phyloP scores from a whole-genome alignment of 2,113 vertebrate species.

The Columbina picui region DNA sequence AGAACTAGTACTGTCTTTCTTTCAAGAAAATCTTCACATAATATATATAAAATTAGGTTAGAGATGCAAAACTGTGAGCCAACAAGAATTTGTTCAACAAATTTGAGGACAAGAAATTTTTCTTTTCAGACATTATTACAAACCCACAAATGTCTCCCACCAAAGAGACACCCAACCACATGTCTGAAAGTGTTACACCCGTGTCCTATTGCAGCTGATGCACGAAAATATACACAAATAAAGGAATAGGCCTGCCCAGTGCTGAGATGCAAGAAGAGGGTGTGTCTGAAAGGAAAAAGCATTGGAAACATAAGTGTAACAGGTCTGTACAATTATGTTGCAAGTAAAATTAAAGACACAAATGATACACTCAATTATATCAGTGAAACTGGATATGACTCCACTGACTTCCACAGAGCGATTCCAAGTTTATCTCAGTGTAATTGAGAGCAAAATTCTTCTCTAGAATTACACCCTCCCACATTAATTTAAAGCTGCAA shows the following conservation, averaged over 20 bases:
- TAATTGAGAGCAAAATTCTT: constrained; percentile 29
- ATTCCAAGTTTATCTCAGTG: constrained; percentile 4
- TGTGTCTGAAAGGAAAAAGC: constrained; percentile 63
- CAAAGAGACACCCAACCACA: constrained; percentile 27
- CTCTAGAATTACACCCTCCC: background rate
- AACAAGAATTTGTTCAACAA: background rate
- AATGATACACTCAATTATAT: constrained; percentile 30
- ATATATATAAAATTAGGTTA: background rate
- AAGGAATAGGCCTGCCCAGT: constrained; percentile 55
- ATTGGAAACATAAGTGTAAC: constrained; percentile 51
- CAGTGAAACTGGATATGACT: background rate
- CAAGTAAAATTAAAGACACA: constrained; percentile 30
- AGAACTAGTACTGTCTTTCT: background rate
- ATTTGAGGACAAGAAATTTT: background rate
- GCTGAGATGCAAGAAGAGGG: constrained; percentile 45
- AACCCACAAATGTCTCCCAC: background rate
- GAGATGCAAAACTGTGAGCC: background rate
- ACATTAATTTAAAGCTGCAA: background rate
- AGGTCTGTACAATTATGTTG: constrained; percentile 19
- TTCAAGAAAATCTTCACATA: background rate
- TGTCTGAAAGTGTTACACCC: constrained; percentile 56
- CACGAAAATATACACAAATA: constrained; percentile 63
- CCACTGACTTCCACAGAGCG: background rate
- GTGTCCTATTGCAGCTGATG: constrained; percentile 46
- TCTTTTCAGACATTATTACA: background rate